Evolutionary conservation across 2,797 vertebrate genomes (phyloP), one percentile per base, ranked within the genome.

Genomic region (Lates japonicus): DNA sequence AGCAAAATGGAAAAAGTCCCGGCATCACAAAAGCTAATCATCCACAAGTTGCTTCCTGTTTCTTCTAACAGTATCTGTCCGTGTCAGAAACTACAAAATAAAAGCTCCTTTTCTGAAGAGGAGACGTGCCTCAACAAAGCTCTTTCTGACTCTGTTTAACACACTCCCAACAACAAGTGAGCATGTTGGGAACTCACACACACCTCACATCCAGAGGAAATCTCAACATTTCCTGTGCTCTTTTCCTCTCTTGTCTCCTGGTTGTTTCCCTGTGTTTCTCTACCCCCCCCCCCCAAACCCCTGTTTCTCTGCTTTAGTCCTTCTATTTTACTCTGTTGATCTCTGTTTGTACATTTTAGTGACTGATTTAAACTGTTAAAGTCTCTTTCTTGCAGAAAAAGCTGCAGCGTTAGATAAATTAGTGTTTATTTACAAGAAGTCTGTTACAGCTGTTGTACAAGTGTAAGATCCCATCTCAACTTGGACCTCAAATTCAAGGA

Each of bases 171-270:
- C 16, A 80, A 16, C 10, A 22, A 80, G 73, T 14, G 46, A 85
- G 69, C 31, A 52, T 70, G 78, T 76, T 60, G 48, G 74, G 81
- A 83, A 67, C 66, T 48, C 69, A 82, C 88, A 84, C 54, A 76
- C 78, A 87, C 83, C 92, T 93, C 88, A 88, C 88, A 85, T 91
- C 89, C 88, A 95, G 90, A 95, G 95, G 95, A 96, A 96, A 94
- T 91, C 78, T 89, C 91, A 75, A 88, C 92, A 93, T 92, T 96
- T 96, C 96, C 96, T 96, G 94, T 88, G 81, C 85, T 88, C 82
- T 55, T 88, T 91, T 91, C 90, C 91, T 90, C 89, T 84, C 67
- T 74, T 74, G 77, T 86, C 87, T 89, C 85, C 78, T 72, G 51
- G 67, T 68, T 82, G 69, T 76, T 69, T 78, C 80, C 64, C 35